Conservation (phyloP, 2,113 vertebrate genomes). For the Calypte anna region DNA sequence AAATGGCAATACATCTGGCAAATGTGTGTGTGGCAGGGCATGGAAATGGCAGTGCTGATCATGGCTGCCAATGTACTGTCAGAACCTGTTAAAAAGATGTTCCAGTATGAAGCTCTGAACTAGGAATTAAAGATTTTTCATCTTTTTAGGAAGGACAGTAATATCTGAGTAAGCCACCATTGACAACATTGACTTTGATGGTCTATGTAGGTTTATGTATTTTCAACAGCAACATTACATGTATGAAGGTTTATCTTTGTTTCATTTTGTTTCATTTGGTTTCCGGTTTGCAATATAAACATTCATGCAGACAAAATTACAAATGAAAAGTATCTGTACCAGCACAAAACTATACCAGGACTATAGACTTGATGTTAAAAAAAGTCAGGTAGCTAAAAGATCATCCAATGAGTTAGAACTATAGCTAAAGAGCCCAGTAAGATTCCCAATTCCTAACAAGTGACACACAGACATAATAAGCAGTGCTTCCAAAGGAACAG, state of each 20-base stretch:
- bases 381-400: not conserved
- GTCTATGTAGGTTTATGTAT: not conserved
- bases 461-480: fast-evolving
- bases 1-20: not conserved
- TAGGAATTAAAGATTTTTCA: not conserved
- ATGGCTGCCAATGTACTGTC: not conserved
- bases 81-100: not conserved
- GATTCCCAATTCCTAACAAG: not conserved
- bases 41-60: not conserved
- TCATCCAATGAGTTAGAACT: not conserved
- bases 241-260: not conserved
- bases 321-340: not conserved
- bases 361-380: not conserved
- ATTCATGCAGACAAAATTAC: not conserved
- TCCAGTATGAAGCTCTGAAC: not conserved
- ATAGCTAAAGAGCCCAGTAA: not conserved
- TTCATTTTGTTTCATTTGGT: too few species aligned
- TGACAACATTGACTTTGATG: not conserved
- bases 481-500: not conserved
- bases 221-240: not conserved
- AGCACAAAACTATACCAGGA: not conserved
- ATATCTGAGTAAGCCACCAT: not conserved
- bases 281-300: not conserved
- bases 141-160: not conserved
- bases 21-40: not conserved